Evolutionary conservation across 2,797 vertebrate genomes (phyloP).

Genomic region (Epinephelus malabaricus): DNA sequence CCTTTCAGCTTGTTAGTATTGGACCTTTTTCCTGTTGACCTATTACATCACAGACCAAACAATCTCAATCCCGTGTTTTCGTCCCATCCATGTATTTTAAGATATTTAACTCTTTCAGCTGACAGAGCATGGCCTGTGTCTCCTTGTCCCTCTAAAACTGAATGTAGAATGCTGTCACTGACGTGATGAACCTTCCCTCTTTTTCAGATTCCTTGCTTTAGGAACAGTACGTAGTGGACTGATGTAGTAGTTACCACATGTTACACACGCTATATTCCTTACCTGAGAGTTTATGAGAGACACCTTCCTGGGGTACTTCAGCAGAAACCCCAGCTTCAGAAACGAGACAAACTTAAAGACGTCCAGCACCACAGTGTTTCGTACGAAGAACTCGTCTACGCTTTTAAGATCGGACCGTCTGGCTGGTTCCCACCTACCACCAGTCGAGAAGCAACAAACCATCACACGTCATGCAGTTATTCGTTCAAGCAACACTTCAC

Average conservation of each 20-base stretch:
- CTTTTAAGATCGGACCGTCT: conserved; percentile 36
- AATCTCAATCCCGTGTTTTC: too few relatives aligned
- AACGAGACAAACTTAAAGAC: conserved; percentile 60
- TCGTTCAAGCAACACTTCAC: too few relatives aligned
- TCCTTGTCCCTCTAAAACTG: too few relatives aligned
- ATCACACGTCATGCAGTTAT: neutral
- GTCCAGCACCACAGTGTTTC: conserved; percentile 24
- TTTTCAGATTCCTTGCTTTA: too few relatives aligned
- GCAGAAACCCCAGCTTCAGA: conserved; percentile 47
- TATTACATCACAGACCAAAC: too few relatives aligned
- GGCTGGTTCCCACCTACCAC: conserved; percentile 61
- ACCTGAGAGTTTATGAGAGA: conserved; percentile 68
- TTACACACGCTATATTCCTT: neutral
- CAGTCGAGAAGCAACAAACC: neutral
- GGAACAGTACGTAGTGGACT: neutral
- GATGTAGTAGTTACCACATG: neutral
- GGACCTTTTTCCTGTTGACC: too few relatives aligned
- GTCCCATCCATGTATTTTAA: too few relatives aligned
- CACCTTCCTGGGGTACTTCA: conserved; percentile 68
- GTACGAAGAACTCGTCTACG: conserved; percentile 47
- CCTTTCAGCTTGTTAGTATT: too few relatives aligned
- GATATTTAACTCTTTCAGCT: too few relatives aligned
- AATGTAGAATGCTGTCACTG: too few relatives aligned
- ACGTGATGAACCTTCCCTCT: too few relatives aligned
- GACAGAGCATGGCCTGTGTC: too few relatives aligned